Percentiles rank a stretch among this genome's conserved stretches.
phyloP scores from a whole-genome alignment of 1,140 invertebrate genomes.

The Drosophila watanabei region DNA sequence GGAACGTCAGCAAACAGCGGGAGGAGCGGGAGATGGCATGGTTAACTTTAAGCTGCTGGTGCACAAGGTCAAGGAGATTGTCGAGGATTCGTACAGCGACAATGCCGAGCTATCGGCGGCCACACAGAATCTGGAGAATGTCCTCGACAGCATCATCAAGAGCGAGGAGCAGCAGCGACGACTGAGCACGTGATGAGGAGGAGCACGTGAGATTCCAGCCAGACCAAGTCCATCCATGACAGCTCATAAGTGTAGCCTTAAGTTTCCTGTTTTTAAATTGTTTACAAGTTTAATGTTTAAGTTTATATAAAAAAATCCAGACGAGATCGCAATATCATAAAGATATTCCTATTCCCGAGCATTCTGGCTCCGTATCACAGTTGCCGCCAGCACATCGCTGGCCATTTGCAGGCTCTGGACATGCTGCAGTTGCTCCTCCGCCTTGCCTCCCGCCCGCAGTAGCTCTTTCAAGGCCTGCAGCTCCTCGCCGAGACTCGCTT shows the following conservation, averaged over 20 bases:
- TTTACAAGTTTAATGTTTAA: slow-evolving; percentile 7
- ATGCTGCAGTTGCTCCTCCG: background rate
- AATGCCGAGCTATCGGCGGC: slow-evolving; percentile 81
- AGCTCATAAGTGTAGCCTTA: background rate
- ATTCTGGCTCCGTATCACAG: slow-evolving; percentile 40
- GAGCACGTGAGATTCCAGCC: slow-evolving; percentile 22
- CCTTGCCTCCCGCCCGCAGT: background rate
- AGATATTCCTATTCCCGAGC: slow-evolving; percentile 2
- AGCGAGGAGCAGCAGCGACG: slow-evolving; percentile 73
- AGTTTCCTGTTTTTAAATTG: background rate
- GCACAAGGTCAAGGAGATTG: slow-evolving; percentile 82
- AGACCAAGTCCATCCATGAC: slow-evolving; percentile 11
- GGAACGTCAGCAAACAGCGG: slow-evolving; percentile 31
- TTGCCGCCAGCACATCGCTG: slow-evolving; percentile 49
- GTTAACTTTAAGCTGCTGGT: slow-evolving; percentile 76
- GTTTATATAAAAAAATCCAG: slow-evolving; percentile 2
- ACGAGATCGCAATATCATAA: slow-evolving; percentile 18
- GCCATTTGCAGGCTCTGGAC: slow-evolving; percentile 52
- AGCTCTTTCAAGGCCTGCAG: slow-evolving; percentile 33
- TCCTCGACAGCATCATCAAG: slow-evolving; percentile 79
- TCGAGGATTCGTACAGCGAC: slow-evolving; percentile 84
- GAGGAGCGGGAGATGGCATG: slow-evolving; percentile 45
- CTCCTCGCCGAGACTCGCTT: slow-evolving; percentile 51
- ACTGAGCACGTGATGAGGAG: slow-evolving; percentile 27
- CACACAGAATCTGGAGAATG: slow-evolving; percentile 82